Evolutionary conservation across 30 jellyfish, hydroid and myxozoan species (phyloP).

Genomic region (Turritopsis dohrnii): DNA sequence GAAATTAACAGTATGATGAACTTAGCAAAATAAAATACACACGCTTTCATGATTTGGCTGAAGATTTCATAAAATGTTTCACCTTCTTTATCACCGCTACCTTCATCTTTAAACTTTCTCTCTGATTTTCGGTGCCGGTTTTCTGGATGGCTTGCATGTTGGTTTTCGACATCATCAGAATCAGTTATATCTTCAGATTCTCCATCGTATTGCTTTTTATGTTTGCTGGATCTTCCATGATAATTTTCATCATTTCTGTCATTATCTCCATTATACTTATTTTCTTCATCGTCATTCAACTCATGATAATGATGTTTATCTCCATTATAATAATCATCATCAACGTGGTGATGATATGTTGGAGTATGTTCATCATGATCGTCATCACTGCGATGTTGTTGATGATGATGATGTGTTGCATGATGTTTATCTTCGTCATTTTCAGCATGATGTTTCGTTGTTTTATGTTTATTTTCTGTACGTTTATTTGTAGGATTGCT

Average conservation of each 20-base stretch:
- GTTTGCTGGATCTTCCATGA: conserved; percentile 4
- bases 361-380: conserved; percentile 7
- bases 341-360: not conserved
- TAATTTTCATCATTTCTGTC: not conserved
- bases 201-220: conserved; percentile 35
- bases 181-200: conserved; percentile 33
- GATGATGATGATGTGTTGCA: not conserved
- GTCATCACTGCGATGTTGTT: conserved; percentile 3
- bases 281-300: not conserved
- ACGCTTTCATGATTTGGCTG: no score
- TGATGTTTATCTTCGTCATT: not conserved
- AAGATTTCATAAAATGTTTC: not conserved
- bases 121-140: conserved; percentile 7
- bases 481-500: not conserved
- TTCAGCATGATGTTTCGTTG: conserved; percentile 6
- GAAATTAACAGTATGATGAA: not conserved
- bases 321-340: not conserved
- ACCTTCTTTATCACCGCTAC: not conserved
- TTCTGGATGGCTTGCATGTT: not conserved
- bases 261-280: not conserved
- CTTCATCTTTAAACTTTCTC: not conserved
- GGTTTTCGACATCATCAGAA: conserved; percentile 38
- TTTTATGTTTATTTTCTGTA: conserved; percentile 6
- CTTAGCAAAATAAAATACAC: no score
- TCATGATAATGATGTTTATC: not conserved